Percentiles rank a stretch among this genome's conserved stretches.
phyloP scores from a whole-genome alignment of 2,797 vertebrate genomes.

The Gadopsis bispinosus region DNA sequence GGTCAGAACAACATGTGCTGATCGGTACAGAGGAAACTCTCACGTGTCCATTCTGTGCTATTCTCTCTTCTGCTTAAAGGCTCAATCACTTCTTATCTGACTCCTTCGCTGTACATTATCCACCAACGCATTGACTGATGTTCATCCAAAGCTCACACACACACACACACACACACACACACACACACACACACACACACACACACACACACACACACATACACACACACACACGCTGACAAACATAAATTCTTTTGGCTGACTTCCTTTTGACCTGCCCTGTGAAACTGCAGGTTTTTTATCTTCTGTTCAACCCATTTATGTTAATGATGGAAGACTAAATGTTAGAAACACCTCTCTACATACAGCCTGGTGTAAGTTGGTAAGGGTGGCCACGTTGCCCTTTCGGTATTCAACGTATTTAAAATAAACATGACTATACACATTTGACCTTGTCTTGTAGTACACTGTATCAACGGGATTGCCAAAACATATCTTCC shows the following conservation, averaged over 20 bases:
- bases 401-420: not conserved
- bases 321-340: too few species aligned
- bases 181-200: not conserved
- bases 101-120: constrained; percentile 22
- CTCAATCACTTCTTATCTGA: constrained; percentile 46
- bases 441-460: not conserved
- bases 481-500: not conserved
- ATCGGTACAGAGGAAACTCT: constrained; percentile 6
- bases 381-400: not conserved
- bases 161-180: not conserved
- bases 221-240: not conserved
- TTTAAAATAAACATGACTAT: not conserved
- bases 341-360: not conserved
- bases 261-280: constrained; percentile 18
- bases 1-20: constrained; percentile 15
- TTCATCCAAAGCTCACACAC: constrained; percentile 48
- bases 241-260: constrained; percentile 10
- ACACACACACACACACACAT: constrained; percentile 1
- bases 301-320: not conserved
- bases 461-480: not conserved
- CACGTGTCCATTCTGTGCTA: constrained; percentile 12
- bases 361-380: not conserved
- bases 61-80: constrained; percentile 28
- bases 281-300: not conserved
- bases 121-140: constrained; percentile 35